Conservation (phyloP, 1,140 invertebrate genomes). For the Leptonema lineaticorne region DNA sequence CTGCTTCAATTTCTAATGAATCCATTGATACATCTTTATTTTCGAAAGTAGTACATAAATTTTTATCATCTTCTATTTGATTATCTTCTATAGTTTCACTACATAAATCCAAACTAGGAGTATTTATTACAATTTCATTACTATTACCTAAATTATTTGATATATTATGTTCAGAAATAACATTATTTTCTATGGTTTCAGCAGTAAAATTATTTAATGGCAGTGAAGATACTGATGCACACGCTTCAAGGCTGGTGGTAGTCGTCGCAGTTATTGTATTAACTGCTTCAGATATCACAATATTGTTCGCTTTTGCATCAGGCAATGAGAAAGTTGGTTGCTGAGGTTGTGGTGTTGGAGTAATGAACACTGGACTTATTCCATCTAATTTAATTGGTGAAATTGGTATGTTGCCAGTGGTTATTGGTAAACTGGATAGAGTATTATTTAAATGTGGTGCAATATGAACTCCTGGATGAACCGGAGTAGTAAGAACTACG, state of each 20-base stretch:
- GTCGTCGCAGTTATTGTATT: neutral
- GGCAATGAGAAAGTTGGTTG: constrained; percentile 6
- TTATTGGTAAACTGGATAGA: constrained; percentile 30
- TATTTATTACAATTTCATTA: neutral
- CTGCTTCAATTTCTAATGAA: constrained; percentile 26
- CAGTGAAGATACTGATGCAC: neutral
- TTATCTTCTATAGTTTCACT: constrained; percentile 1
- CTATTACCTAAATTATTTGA: neutral
- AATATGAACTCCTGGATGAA: constrained; percentile 33
- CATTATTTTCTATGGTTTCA: neutral
- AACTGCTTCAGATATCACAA: constrained; percentile 1
- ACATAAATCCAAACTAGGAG: neutral
- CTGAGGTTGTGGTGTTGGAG: constrained; percentile 26
- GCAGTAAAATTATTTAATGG: too few relatives aligned
- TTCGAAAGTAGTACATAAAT: neutral
- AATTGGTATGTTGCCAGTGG: constrained; percentile 31
- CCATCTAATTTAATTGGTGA: constrained; percentile 35
- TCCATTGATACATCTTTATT: constrained; percentile 24
- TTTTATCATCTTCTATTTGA: neutral
- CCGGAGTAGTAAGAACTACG: constrained; percentile 34
- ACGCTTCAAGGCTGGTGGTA: neutral
- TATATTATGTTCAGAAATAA: neutral
- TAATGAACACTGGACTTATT: constrained; percentile 31
- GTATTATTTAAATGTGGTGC: constrained; percentile 28
- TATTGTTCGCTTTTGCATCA: neutral